These are phyloP conservation scores for Lacerta bilineata DNA, from an alignment of 2,797 vertebrate genomes.

Conservation along the genomic window DNA sequence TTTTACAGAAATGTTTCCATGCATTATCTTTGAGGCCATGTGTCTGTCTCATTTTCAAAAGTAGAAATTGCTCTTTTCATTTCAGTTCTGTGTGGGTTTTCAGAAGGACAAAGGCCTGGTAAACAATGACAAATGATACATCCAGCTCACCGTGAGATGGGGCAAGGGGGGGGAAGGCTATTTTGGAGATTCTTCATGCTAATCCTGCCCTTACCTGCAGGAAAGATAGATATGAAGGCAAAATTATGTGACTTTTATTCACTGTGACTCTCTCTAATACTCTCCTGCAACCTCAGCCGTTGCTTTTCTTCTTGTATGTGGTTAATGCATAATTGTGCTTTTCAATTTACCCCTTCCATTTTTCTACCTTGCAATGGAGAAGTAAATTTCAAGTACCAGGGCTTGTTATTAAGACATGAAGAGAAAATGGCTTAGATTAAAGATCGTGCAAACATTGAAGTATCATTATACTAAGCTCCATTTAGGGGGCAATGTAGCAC, in stretches of 20 bases:
- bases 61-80: slow-evolving; percentile 73
- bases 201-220: slow-evolving; percentile 70
- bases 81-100: slow-evolving; percentile 72
- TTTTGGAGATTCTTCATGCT: slow-evolving; percentile 64
- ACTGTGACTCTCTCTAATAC: slow-evolving; percentile 19
- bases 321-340: slow-evolving; percentile 60
- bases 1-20: slow-evolving; percentile 38
- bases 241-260: slow-evolving; percentile 70
- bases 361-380: slow-evolving; percentile 66
- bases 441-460: slow-evolving; percentile 74
- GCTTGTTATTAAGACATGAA: slow-evolving; percentile 75
- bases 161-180: slow-evolving; percentile 46
- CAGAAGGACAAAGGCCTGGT: slow-evolving; percentile 74
- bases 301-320: slow-evolving; percentile 62
- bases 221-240: slow-evolving; percentile 66
- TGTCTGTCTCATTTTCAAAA: slow-evolving; percentile 72
- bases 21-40: slow-evolving; percentile 64
- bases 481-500: slow-evolving; percentile 76
- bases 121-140: slow-evolving; percentile 73
- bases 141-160: slow-evolving; percentile 62
- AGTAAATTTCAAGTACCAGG: slow-evolving; percentile 69
- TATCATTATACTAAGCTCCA: slow-evolving; percentile 73
- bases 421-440: slow-evolving; percentile 79
- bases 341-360: slow-evolving; percentile 65
- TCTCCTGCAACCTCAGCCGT: slow-evolving; percentile 58